Base-by-base conservation (phyloP, 2,888 invertebrate species). In the Panopea generosa region DNA sequence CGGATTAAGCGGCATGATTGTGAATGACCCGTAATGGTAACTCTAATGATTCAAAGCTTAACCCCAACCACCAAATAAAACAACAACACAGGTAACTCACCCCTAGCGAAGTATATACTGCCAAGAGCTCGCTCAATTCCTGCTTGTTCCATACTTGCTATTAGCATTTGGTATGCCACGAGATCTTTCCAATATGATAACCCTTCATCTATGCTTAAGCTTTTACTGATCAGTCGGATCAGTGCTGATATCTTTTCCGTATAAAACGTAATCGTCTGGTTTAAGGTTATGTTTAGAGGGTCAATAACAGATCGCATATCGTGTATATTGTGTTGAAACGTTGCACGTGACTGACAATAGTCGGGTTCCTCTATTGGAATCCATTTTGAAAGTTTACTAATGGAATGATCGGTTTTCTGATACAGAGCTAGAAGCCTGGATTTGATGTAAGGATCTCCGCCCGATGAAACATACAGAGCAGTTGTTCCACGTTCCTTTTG, bases 41-140 rank as follows among this genome's bases (percentile, higher is more conserved):
- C n/a, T n/a, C n/a, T n/a, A n/a, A n/a, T n/a, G n/a, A n/a, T n/a
- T n/a, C n/a, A n/a, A n/a, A n/a, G n/a, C n/a, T n/a, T n/a, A n/a
- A n/a, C n/a, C n/a, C n/a, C n/a, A n/a, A n/a, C n/a, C n/a, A n/a
- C n/a, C n/a, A n/a, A n/a, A n/a, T n/a, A n/a, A n/a, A n/a, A n/a
- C n/a, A n/a, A n/a, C n/a, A n/a, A n/a, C n/a, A n/a, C n/a, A n/a
- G n/a, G n/a, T 49, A 16, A 53, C 82, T 56, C 73, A 88, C 89
- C 89, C 85, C 83, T 73, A 4, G 85, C 82, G 50, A 71, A 88
- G 55, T 79, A 88, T 1, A 84, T 79, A 29, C 86, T 82, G 0
- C 89, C 89, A 2, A 88, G 69, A 0, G 88, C 88, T 24, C 89
- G 59, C 63, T 89, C 89, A 9, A 86, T 74, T 0, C 88, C 88